These are phyloP conservation scores for Dicycla oo DNA, from an alignment of 2,888 invertebrate genomes.

Conservation along the genomic window DNA sequence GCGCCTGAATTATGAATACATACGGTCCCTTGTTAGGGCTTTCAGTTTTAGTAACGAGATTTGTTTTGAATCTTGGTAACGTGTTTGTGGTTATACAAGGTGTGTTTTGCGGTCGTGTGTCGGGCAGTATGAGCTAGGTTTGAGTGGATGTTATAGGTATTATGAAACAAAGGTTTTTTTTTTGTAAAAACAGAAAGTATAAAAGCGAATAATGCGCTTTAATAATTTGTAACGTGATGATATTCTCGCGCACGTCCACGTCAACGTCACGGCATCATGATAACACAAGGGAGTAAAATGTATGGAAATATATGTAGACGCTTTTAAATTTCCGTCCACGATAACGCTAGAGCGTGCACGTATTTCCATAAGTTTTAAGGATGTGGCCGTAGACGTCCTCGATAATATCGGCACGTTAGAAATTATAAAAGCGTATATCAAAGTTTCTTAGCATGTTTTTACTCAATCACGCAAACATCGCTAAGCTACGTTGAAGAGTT, in stretches of 20 bases:
- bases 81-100: slow-evolving; percentile 5
- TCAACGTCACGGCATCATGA: not conserved
- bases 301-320: not conserved
- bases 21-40: slow-evolving; percentile 36
- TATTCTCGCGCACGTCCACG: not conserved
- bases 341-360: too few species aligned
- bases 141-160: not conserved
- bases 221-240: not conserved
- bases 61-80: slow-evolving; percentile 7
- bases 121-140: too few species aligned
- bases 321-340: not conserved
- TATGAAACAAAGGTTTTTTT: too few species aligned
- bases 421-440: not conserved
- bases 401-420: not conserved
- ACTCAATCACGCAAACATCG: not conserved
- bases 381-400: too few species aligned
- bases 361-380: not conserved
- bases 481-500: not conserved
- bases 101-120: not conserved
- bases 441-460: not conserved
- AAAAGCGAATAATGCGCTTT: too few species aligned
- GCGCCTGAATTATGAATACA: slow-evolving; percentile 54
- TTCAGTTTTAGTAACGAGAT: slow-evolving; percentile 35
- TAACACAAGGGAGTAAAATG: not conserved
- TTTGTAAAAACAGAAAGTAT: not conserved